These are phyloP conservation scores for Telenomus remus DNA, from an alignment of 1,140 invertebrate species.

Conservation along the genomic window DNA sequence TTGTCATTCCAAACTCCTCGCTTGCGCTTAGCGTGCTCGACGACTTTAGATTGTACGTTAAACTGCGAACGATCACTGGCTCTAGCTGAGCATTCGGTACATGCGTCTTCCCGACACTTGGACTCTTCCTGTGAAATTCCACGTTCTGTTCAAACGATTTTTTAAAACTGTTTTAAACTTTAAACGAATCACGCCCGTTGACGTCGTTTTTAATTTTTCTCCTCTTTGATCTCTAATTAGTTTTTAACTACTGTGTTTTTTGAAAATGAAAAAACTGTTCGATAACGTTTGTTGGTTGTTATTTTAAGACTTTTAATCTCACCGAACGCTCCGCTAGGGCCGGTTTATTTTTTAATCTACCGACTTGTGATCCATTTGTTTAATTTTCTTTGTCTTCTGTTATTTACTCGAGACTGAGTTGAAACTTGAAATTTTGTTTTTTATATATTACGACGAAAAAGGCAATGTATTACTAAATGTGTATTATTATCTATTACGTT, in stretches of 20 bases:
- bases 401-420: conserved; percentile 27
- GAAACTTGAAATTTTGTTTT: conserved; percentile 24
- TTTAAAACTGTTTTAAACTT: too few relatives aligned
- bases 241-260: background rate
- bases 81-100: conserved; percentile 4
- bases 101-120: too few relatives aligned
- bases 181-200: too few relatives aligned
- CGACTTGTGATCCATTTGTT: conserved; percentile 47
- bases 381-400: conserved; percentile 29
- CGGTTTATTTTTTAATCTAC: conserved; percentile 23
- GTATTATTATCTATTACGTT: background rate
- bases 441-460: conserved; percentile 45
- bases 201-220: too few relatives aligned
- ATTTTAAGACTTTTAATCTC: background rate
- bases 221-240: too few relatives aligned
- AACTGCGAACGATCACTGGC: conserved; percentile 13
- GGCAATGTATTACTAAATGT: too few relatives aligned
- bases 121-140: too few relatives aligned
- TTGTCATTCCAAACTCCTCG: conserved; percentile 13
- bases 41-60: conserved; percentile 15
- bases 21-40: conserved; percentile 1
- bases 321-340: conserved; percentile 9
- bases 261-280: too few relatives aligned
- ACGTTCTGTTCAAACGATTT: too few relatives aligned
- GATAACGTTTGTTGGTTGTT: too few relatives aligned